Base-by-base conservation (phyloP, 1,140 invertebrate species). In the Ptiloglossa arizonensis region DNA sequence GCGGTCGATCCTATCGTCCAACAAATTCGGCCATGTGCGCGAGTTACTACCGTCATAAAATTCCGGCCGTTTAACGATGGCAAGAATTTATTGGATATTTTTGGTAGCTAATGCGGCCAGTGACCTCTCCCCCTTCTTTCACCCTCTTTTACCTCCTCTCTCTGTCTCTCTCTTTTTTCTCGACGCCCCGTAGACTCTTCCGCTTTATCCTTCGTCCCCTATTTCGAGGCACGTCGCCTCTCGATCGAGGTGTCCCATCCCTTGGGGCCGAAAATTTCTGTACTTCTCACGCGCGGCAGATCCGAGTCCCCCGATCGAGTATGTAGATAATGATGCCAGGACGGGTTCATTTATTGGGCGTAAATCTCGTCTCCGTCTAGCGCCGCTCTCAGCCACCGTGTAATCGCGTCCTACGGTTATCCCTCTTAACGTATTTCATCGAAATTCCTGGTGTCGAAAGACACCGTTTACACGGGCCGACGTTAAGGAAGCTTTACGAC, bases 11-110 rank as follows among this genome's bases (percentile, higher is more conserved):
- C 66, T 85, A 87, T 82, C 77, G 72, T 66, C 60, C 73, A 59
- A 85, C 77, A 81, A 88, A 88, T 88, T 88, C 85, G 82, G 86
- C 75, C 63, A 57, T 59, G 71, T 57, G 75, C 74, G 87, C 79
- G 81, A 87, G 83, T 87, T 86, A 87, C 79, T 71, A 63, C 85
- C 69, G 70, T 79, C 69, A 77, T 88, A 86, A 88, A 88, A 88
- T 87, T 81, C 78, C 74, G 70, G 38, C 76, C 77, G 62, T 86
- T 87, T 88, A 88, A 88, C 85, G 87, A 87, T 83, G 87, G 83
- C 83, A 87, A 79, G 75, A 88, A 88, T 88, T 88, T 88, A 88
- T 88, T 79, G 85, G 83, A 86, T 81, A 87, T 82, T 84, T 85
- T 87, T 78, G 83, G 85, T 82, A 74, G 84, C 74, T 81, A 70